Evolutionary conservation across 2,888 invertebrate genomes (phyloP).

Genomic region (Heliconius charithonia): DNA sequence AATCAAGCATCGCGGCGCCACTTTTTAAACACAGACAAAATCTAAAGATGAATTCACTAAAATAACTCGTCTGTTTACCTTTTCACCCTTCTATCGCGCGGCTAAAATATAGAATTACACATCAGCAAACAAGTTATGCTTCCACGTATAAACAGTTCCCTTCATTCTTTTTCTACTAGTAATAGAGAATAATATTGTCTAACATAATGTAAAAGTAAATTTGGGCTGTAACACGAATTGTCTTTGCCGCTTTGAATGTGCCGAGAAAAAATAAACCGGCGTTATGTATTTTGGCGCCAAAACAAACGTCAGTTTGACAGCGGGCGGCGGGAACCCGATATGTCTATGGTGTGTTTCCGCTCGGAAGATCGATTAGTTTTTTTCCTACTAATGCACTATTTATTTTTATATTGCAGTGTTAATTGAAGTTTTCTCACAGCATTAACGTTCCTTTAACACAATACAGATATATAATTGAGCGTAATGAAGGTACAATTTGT

Average conservation of each 20-base stretch:
- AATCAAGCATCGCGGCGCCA: conserved; percentile 77
- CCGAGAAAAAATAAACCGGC: conserved; percentile 81
- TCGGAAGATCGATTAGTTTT: conserved; percentile 79
- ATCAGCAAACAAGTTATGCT: conserved; percentile 61
- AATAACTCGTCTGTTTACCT: conserved; percentile 80
- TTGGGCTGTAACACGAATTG: conserved; percentile 54
- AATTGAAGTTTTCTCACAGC: conserved; percentile 48
- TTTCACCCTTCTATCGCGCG: conserved; percentile 81
- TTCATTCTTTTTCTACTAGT: conserved; percentile 39
- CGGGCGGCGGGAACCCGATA: conserved; percentile 82
- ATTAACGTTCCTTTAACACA: neutral
- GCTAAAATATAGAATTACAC: conserved; percentile 82
- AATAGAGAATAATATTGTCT: conserved; percentile 59
- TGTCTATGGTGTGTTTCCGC: conserved; percentile 76
- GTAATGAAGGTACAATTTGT: neutral
- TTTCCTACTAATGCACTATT: conserved; percentile 59
- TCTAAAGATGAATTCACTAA: conserved; percentile 79
- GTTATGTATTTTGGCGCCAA: conserved; percentile 84
- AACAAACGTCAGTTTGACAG: conserved; percentile 83
- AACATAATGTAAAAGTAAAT: conserved; percentile 45
- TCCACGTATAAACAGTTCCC: conserved; percentile 33
- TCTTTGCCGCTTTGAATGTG: conserved; percentile 68
- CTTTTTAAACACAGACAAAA: conserved; percentile 72
- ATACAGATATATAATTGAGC: too few species aligned
- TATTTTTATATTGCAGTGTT: conserved; percentile 52